These are phyloP conservation scores for Chrysodeixis includens DNA, from an alignment of 2,888 invertebrate genomes.

Conservation along the genomic window DNA sequence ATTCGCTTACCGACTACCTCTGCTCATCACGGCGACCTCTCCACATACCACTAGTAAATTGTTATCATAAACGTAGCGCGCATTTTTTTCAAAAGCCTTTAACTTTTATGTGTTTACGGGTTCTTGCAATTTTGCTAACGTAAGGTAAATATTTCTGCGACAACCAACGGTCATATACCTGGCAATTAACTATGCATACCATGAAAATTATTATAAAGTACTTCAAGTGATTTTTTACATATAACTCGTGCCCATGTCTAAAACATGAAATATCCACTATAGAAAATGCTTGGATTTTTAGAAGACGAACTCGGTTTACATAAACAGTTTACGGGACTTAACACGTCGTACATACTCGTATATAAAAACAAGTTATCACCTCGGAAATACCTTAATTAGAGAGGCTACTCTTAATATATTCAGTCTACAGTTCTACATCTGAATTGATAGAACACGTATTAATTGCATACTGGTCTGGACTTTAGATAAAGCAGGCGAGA, in stretches of 20 bases:
- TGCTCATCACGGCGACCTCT: slow-evolving; percentile 44
- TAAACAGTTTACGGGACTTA: slow-evolving; percentile 14
- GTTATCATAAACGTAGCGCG: slow-evolving; percentile 28
- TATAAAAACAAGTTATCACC: slow-evolving; percentile 29
- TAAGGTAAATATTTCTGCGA: background rate
- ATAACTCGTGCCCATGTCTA: background rate
- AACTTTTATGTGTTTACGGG: slow-evolving; percentile 13
- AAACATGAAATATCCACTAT: no score
- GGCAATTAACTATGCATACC: background rate
- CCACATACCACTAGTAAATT: slow-evolving; percentile 40
- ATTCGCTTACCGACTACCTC: slow-evolving; percentile 42
- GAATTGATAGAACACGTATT: slow-evolving; percentile 52
- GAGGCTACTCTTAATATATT: slow-evolving; percentile 33
- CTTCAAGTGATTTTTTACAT: background rate
- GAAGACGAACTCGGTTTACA: background rate
- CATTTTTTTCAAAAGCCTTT: slow-evolving; percentile 7
- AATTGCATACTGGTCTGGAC: slow-evolving; percentile 50
- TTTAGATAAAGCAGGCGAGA: slow-evolving; percentile 46
- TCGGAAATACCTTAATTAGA: slow-evolving; percentile 44
- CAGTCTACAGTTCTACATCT: slow-evolving; percentile 39
- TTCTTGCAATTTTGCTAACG: slow-evolving; percentile 1
- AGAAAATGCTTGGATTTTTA: background rate
- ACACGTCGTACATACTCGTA: slow-evolving; percentile 19
- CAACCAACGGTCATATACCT: background rate
- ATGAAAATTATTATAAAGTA: background rate